Conservation (phyloP, 2,797 vertebrate species). For the Triplophysa yarkandensis region DNA sequence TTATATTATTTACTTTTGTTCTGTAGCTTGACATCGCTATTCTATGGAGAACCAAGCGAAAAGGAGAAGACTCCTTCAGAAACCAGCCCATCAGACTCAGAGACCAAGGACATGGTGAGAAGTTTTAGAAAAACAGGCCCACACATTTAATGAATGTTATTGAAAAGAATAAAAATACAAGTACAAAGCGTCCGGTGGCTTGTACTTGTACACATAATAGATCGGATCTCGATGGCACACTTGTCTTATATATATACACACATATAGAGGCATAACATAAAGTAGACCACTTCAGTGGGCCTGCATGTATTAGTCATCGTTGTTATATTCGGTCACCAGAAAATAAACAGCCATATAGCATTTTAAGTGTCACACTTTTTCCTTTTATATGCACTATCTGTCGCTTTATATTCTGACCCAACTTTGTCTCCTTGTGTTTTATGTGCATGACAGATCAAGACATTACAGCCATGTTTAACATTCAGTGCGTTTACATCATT, state of each 20-base stretch:
- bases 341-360: constrained; percentile 11
- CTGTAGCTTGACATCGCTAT: constrained; percentile 88
- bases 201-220: neutral
- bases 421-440: constrained; percentile 28
- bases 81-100: constrained; percentile 84
- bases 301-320: constrained; percentile 10
- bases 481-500: constrained; percentile 26
- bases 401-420: constrained; percentile 45
- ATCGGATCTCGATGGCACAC: neutral
- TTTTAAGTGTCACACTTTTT: constrained; percentile 2
- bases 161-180: neutral
- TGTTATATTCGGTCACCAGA: neutral
- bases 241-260: neutral
- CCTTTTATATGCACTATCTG: constrained; percentile 31
- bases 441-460: constrained; percentile 38
- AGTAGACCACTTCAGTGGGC: constrained; percentile 26
- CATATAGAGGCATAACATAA: constrained; percentile 4
- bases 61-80: constrained; percentile 97
- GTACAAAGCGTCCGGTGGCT: neutral
- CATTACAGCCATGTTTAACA: constrained; percentile 33
- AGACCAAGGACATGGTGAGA: constrained; percentile 88
- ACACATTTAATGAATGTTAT: neutral
- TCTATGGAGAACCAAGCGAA: constrained; percentile 94
- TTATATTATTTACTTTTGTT: constrained; percentile 25
- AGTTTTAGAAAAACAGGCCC: neutral